Percentiles rank a stretch among this genome's conserved stretches.
Evolutionary conservation across 1,140 invertebrate genomes (phyloP).

Genomic region (Himalopsyche phryganea): DNA sequence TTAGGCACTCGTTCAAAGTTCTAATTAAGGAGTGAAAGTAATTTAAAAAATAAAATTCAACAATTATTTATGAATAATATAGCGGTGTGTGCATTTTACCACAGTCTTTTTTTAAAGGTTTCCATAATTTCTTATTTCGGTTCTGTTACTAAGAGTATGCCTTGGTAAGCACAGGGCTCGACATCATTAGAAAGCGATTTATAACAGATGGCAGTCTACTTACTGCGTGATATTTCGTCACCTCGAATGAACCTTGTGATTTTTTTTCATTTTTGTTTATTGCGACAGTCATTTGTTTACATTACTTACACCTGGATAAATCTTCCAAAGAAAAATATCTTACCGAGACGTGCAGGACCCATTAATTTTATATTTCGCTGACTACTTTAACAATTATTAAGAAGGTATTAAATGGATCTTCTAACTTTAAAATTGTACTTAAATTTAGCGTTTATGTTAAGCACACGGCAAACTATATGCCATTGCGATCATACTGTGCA

Average conservation of each 20-base stretch:
- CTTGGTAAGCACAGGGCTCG: background rate
- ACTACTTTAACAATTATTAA: too few relatives aligned
- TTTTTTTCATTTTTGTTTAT: constrained; percentile 10
- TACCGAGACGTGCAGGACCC: too few relatives aligned
- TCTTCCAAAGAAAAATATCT: too few relatives aligned
- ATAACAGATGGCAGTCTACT: constrained; percentile 21
- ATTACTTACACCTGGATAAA: constrained; percentile 27
- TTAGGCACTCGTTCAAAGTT: too few relatives aligned
- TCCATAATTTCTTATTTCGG: background rate
- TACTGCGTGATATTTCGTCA: background rate
- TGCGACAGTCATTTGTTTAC: constrained; percentile 20
- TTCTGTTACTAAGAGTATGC: background rate
- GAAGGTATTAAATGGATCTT: too few relatives aligned
- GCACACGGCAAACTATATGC: too few relatives aligned
- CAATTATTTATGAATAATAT: background rate
- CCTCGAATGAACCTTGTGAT: background rate
- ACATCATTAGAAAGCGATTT: constrained; percentile 34
- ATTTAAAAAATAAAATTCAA: background rate
- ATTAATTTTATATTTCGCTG: too few relatives aligned
- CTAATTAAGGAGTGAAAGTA: too few relatives aligned
- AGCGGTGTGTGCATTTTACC: background rate
- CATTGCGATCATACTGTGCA: too few relatives aligned
- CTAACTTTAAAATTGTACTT: too few relatives aligned
- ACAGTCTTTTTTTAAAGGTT: background rate
- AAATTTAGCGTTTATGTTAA: too few relatives aligned